Percentiles rank a stretch among this genome's conserved stretches.
phyloP scores from a whole-genome alignment of 1,140 invertebrate genomes.

The Yoshiicerus persimilis region DNA sequence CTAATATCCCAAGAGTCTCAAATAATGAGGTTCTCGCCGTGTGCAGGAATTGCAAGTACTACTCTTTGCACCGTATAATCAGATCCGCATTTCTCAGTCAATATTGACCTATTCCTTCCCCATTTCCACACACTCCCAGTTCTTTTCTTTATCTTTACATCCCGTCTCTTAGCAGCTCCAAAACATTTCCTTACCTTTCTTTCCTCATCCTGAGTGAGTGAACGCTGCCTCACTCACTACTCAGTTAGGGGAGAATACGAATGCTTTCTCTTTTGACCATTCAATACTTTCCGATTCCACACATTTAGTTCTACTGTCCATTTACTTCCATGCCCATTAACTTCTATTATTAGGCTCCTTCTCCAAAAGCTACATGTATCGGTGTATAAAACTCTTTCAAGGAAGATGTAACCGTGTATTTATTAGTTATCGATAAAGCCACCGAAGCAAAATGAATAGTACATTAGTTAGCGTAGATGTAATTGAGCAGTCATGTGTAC shows the following conservation, averaged over 20 bases:
- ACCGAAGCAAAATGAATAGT: no score
- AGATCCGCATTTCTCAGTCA: constrained; percentile 34
- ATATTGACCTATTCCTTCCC: constrained; percentile 39
- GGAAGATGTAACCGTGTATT: no score
- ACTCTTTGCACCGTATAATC: constrained; percentile 24
- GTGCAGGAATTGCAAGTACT: constrained; percentile 20
- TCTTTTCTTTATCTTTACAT: neutral
- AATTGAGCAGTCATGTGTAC: no score
- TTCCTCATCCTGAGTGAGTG: neutral
- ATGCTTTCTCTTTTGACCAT: neutral
- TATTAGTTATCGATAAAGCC: no score
- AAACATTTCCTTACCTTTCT: neutral
- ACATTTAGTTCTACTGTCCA: neutral
- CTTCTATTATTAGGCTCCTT: neutral
- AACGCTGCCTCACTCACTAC: neutral
- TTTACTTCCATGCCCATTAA: neutral
- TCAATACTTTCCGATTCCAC: neutral
- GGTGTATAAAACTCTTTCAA: neutral
- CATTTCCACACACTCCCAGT: constrained; percentile 1
- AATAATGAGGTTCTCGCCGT: constrained; percentile 30
- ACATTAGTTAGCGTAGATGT: no score
- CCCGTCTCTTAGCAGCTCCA: neutral
- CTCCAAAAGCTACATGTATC: neutral
- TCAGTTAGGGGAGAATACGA: neutral
- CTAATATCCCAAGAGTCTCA: constrained; percentile 26